These are phyloP conservation scores for Ochropleura leucogaster DNA, from an alignment of 2,888 invertebrate genomes.

Conservation along the genomic window DNA sequence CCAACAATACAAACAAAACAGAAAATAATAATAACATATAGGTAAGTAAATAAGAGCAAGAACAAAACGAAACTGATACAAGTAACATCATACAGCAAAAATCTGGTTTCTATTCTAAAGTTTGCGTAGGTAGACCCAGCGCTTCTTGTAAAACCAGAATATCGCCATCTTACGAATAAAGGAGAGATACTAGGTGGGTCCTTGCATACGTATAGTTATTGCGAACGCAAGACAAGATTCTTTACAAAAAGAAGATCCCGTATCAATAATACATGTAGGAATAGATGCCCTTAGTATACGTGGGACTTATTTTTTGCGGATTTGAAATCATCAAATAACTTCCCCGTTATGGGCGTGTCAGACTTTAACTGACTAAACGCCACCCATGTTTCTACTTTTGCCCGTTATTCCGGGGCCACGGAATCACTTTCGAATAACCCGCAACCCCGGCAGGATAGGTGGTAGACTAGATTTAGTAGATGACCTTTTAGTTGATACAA, in stretches of 20 bases:
- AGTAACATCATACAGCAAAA: slow-evolving; percentile 54
- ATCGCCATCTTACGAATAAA: slow-evolving; percentile 55
- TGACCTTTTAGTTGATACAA: too few species aligned
- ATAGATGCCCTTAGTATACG: neutral
- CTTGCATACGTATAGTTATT: slow-evolving; percentile 25
- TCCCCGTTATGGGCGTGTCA: neutral
- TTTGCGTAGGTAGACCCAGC: slow-evolving; percentile 53
- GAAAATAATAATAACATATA: neutral
- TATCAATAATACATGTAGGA: neutral
- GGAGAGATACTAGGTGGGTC: slow-evolving; percentile 44
- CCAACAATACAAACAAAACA: neutral
- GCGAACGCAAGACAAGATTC: slow-evolving; percentile 30
- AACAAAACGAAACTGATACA: slow-evolving; percentile 38
- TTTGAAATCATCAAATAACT: too few species aligned
- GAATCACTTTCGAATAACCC: too few species aligned
- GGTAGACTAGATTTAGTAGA: too few species aligned
- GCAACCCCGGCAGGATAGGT: too few species aligned
- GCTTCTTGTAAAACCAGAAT: slow-evolving; percentile 58
- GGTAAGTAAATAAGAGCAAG: slow-evolving; percentile 4
- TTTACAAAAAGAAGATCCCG: slow-evolving; percentile 10
- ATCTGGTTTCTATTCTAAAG: slow-evolving; percentile 60
- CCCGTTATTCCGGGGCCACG: too few species aligned
- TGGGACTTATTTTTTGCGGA: too few species aligned
- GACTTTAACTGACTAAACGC: too few species aligned
- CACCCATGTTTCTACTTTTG: too few species aligned